Evolutionary conservation across 2,888 invertebrate species (phyloP), one percentile per base, ranked within the genome.

Genomic region (Eupithecia subfuscata): DNA sequence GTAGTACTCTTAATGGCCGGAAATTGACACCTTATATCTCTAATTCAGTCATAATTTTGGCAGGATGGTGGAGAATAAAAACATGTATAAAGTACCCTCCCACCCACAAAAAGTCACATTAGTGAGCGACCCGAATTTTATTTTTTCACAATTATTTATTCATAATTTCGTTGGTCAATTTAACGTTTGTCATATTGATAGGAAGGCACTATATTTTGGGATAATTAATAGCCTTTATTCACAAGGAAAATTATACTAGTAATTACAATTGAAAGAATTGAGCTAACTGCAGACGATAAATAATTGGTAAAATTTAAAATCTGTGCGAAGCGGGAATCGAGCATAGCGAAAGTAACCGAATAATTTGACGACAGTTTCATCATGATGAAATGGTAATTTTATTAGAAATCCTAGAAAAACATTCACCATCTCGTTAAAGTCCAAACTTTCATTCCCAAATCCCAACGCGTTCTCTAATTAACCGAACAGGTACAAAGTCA

Each of bases 401-500:
- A 60, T 14, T 25, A 60, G 12, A 14, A 22, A 60, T 25, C 60
- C n/a, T 60, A 25, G 12, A 37, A 22, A 56, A 0, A 22, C 56
- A 22, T 22, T 60, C 25, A 22, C 60, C 3, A 25, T 25, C 11
- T 56, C 56, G 25, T 25, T 14, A 25, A 60, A 60, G 25, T 12
- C 60, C 25, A 14, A 60, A 37, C 60, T 73, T 68, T 74, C 25
- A n/a, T 14, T 67, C 65, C 25, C 69, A 73, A n/a, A 12, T 67
- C 65, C 25, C 69, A 73, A 70, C 34, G 37, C 7, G n/a, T 69
- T 63, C 67, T 68, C 60, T 75, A 74, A 70, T 68, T 71, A 65
- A 74, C 70, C 52, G 64, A 48, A 64, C 37, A 67, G 37, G 65
- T 75, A 74, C 71, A 78, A 75, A 73, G 68, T 73, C 30, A 70